phyloP scores from a whole-genome alignment of 1,140 invertebrate species.

The Lepidostoma basale region DNA sequence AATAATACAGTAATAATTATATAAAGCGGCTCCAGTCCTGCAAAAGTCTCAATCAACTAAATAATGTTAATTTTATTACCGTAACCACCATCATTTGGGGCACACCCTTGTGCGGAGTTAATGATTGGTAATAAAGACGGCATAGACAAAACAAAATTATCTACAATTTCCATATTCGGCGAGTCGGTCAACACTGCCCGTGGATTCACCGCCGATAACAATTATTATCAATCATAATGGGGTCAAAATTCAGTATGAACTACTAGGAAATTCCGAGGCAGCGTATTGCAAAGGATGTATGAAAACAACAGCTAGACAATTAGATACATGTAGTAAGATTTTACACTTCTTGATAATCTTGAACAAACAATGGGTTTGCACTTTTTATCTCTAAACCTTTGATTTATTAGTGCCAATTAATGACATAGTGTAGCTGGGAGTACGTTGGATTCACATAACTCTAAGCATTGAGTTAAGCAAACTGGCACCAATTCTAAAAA shows the following conservation, averaged over 20 bases:
- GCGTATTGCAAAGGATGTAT: no score
- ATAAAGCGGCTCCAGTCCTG: no score
- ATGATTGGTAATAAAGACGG: no score
- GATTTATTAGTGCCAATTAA: neutral
- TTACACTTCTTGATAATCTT: neutral
- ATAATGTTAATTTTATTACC: no score
- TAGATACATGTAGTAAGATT: neutral
- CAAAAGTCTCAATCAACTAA: no score
- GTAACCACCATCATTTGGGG: no score
- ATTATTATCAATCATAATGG: slow-evolving; percentile 13
- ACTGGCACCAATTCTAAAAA: no score
- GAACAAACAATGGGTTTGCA: neutral
- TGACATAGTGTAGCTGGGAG: neutral
- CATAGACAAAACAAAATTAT: neutral
- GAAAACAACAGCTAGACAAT: neutral
- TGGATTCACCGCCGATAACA: neutral
- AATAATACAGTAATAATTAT: no score
- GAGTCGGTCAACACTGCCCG: neutral
- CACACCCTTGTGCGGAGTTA: no score
- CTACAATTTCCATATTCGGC: neutral
- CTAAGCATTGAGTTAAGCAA: no score
- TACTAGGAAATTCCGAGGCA: neutral
- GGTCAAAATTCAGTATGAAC: slow-evolving; percentile 2
- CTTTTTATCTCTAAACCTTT: neutral
- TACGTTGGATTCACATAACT: neutral